Percentiles rank a stretch among this genome's conserved stretches.
Conservation (phyloP, 2,888 invertebrate genomes). For the Elysia crispata region DNA sequence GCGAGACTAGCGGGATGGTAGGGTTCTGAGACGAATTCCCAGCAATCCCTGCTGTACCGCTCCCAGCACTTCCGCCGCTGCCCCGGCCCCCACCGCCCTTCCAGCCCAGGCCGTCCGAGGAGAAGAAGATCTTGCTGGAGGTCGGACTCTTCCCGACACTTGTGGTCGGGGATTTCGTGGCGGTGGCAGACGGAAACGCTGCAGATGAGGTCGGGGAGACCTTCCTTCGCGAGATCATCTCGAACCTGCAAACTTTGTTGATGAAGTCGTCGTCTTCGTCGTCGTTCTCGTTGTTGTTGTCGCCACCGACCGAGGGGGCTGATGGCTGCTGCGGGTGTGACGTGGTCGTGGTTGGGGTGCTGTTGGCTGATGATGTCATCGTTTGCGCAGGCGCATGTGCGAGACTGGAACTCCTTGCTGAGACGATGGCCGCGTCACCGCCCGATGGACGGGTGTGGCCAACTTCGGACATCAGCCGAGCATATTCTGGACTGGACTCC, state of each 20-base stretch:
- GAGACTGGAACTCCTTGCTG: constrained; percentile 54
- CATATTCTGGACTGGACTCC: constrained; percentile 69
- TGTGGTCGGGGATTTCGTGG: constrained; percentile 29
- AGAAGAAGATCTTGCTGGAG: neutral
- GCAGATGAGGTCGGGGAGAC: too few relatives aligned
- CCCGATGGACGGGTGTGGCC: constrained; percentile 29
- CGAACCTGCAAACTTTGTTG: constrained; percentile 88
- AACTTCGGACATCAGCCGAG: constrained; percentile 71
- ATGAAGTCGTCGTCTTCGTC: constrained; percentile 82
- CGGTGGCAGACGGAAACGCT: constrained; percentile 40
- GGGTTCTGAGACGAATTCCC: neutral
- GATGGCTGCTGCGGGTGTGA: constrained; percentile 24
- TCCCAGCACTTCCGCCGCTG: neutral
- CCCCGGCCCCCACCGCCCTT: neutral
- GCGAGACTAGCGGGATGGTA: neutral
- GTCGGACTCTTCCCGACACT: constrained; percentile 38
- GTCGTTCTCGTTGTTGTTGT: constrained; percentile 53
- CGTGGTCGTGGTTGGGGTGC: constrained; percentile 38
- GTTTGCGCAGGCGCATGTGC: neutral
- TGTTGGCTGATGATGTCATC: neutral
- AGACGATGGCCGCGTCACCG: constrained; percentile 49
- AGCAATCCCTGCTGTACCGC: neutral
- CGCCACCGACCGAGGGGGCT: neutral
- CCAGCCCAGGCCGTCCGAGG: neutral
- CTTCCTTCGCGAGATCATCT: constrained; percentile 67